Evolutionary conservation across 1,140 invertebrate genomes (phyloP).

Genomic region (Hetaerina americana): DNA sequence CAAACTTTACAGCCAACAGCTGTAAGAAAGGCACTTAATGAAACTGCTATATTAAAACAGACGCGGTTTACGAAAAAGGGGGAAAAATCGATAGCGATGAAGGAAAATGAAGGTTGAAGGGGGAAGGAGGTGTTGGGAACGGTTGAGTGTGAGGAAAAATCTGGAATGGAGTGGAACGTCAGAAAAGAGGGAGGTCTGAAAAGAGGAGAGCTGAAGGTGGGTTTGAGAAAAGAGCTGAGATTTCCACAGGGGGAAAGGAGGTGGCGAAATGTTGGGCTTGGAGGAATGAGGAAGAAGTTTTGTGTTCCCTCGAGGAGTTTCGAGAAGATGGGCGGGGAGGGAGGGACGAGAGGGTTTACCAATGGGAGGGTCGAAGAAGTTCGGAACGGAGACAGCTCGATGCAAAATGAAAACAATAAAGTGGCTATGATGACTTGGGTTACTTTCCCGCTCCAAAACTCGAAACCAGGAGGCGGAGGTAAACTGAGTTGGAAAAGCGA

Average conservation of each 20-base stretch:
- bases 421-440: neutral
- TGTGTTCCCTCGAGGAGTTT: neutral
- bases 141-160: too few species aligned
- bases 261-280: too few species aligned
- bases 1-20: slow-evolving; percentile 6
- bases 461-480: neutral
- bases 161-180: neutral
- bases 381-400: neutral
- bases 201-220: neutral
- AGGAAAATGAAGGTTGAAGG: neutral
- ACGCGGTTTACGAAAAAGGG: neutral
- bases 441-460: neutral
- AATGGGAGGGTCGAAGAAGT: too few species aligned
- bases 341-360: neutral
- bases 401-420: neutral
- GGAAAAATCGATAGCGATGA: neutral
- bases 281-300: neutral
- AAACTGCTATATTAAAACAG: slow-evolving; percentile 9
- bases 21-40: slow-evolving; percentile 10
- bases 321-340: neutral
- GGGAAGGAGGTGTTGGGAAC: neutral
- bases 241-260: too few species aligned
- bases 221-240: neutral
- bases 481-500: neutral
- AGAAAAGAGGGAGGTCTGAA: neutral